phyloP scores from a whole-genome alignment of 1,140 invertebrate genomes.

The Phenacoccus solenopsis region DNA sequence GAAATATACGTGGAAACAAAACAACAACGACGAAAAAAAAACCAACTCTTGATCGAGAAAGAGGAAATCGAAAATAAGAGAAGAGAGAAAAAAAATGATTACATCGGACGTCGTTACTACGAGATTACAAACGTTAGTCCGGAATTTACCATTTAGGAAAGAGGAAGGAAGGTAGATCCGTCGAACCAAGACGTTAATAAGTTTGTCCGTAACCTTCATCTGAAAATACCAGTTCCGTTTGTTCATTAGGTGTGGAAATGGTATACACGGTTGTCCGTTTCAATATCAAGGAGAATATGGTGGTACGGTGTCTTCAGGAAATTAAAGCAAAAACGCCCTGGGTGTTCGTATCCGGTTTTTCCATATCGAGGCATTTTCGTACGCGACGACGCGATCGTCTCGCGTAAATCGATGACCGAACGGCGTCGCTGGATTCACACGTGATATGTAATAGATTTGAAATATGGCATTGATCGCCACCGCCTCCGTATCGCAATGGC shows the following conservation, averaged over 20 bases:
- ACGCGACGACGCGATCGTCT: no score
- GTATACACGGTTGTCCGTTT: background rate
- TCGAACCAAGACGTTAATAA: constrained; percentile 13
- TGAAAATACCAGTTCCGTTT: constrained; percentile 13
- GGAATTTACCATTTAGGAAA: background rate
- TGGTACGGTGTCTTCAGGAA: constrained; percentile 5
- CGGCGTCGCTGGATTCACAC: no score
- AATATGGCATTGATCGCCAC: background rate
- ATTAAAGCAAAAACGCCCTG: constrained; percentile 11
- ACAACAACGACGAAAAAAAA: no score
- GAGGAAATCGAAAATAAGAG: no score
- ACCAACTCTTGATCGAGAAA: no score
- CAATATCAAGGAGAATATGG: constrained; percentile 17
- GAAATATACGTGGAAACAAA: no score
- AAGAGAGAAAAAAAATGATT: no score
- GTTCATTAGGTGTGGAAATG: constrained; percentile 10
- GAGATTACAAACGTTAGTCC: no score
- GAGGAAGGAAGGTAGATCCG: constrained; percentile 3
- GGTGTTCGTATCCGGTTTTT: constrained; percentile 12
- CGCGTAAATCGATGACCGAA: background rate
- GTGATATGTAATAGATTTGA: no score
- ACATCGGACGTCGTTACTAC: no score
- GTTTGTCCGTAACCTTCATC: constrained; percentile 12
- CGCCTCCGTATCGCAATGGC: background rate
- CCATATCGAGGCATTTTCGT: background rate